Evolutionary conservation across 2,113 vertebrate genomes (phyloP).

Genomic region (Sphaerodactylus townsendi): DNA sequence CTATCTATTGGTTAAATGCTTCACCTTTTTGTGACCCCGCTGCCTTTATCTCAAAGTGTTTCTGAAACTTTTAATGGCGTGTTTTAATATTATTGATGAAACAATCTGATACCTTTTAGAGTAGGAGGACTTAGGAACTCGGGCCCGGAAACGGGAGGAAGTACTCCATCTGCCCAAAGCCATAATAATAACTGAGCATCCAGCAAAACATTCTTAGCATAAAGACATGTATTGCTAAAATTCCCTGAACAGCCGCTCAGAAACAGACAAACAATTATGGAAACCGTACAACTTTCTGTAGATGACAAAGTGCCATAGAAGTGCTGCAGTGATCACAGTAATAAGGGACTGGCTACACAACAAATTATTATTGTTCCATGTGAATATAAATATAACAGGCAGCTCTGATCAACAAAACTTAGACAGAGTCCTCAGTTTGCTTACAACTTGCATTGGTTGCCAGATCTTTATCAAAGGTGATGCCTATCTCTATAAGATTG

Average conservation of each 20-base stretch:
- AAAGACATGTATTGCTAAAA: slow-evolving; percentile 7
- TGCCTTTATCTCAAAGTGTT: background rate
- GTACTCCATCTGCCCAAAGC: background rate
- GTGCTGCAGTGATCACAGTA: background rate
- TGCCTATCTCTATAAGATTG: background rate
- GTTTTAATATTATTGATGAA: slow-evolving; percentile 8
- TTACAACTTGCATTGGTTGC: background rate
- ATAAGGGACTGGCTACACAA: slow-evolving; percentile 29
- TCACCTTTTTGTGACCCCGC: background rate
- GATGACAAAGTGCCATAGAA: background rate
- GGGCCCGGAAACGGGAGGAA: slow-evolving; percentile 28
- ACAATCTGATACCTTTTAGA: background rate
- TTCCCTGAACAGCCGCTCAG: slow-evolving; percentile 3
- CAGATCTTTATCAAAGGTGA: background rate
- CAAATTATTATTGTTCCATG: background rate
- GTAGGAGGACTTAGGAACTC: slow-evolving; percentile 28
- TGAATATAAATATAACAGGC: slow-evolving; percentile 29
- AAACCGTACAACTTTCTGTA: background rate
- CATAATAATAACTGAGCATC: background rate
- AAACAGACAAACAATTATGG: slow-evolving; percentile 20
- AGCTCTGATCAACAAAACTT: background rate
- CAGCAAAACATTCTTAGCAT: slow-evolving; percentile 14
- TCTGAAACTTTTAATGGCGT: background rate
- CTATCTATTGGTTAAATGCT: background rate
- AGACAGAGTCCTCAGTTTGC: slow-evolving; percentile 19